These are phyloP conservation scores for Aurelia sp. DNA, from an alignment of 30 jellyfish, hydroid and myxozoan genomes.

Conservation along the genomic window DNA sequence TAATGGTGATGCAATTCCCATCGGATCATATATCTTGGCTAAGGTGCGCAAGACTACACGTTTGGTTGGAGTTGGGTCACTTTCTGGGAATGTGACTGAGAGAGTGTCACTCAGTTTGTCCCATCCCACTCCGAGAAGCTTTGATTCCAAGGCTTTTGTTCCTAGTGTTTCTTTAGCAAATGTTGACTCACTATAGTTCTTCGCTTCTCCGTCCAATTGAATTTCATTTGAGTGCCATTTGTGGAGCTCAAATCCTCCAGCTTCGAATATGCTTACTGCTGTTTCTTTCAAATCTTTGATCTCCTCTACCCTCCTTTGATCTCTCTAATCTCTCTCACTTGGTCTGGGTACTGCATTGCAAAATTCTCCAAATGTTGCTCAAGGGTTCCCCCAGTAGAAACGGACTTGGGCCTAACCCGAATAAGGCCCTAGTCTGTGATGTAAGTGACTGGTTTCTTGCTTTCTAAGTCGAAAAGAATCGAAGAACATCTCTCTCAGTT, in stretches of 20 bases:
- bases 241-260: conserved; percentile 51
- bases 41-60: conserved; percentile 48
- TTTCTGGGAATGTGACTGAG: conserved; percentile 54
- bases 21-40: conserved; percentile 70
- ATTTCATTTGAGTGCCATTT: conserved; percentile 71
- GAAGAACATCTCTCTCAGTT: conserved; percentile 56
- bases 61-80: conserved; percentile 16
- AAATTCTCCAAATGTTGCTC: conserved; percentile 55
- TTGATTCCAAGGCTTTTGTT: conserved; percentile 35
- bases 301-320: conserved; percentile 18
- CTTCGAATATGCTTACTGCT: conserved; percentile 42
- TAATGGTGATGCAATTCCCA: conserved; percentile 72
- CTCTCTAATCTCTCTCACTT: conserved; percentile 34
- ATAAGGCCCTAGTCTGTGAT: conserved; percentile 62
- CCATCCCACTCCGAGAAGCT: conserved; percentile 78
- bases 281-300: conserved; percentile 29
- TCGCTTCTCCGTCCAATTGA: conserved; percentile 35
- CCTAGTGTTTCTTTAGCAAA: conserved; percentile 75
- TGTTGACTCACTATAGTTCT: conserved; percentile 15
- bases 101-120: conserved; percentile 60
- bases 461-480: conserved; percentile 53
- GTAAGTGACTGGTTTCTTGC: conserved; percentile 6
- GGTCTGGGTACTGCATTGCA: conserved; percentile 12
- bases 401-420: conserved; percentile 65
- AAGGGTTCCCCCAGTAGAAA: conserved; percentile 66